Evolutionary conservation across 2,888 invertebrate genomes (phyloP), one percentile per base, ranked within the genome.

Genomic region (Diaphora mendica): DNA sequence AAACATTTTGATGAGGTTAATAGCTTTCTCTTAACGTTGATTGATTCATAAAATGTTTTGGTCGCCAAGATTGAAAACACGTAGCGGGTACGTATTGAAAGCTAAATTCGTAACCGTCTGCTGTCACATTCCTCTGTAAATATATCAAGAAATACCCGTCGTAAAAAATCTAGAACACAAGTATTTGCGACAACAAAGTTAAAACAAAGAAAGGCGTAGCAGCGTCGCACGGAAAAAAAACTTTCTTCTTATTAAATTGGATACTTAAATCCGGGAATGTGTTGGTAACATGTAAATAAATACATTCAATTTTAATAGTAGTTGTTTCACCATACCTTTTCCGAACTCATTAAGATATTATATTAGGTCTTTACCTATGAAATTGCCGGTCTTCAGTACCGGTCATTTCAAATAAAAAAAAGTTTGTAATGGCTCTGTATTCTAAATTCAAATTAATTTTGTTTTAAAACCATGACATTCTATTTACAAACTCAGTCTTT

Each of bases 181-280:
- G 68, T 71, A 68, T 69, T 55, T 69, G 76, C 80, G 82, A 79
- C 84, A 84, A 84, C 74, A 81, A 81, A 82, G 75, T 79, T 83
- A 68, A 73, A 33, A 33, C 76, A 48, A 76, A 73, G 68, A 78
- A 77, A 75, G 74, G 72, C 73, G 70, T 68, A 67, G 71, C 42
- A 64, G 20, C 23, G 8, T 23, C 51, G 51, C 44, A 75, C 73
- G 76, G 77, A 77, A 77, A 77, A 69, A 48, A 76, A 76, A 77
- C 76, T 79, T 71, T 70, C 48, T 71, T 72, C 73, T 79, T 82
- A 77, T 77, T 79, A 78, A 76, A 81, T 72, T 72, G 76, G 77
- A 35, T 20, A 62, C 1, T 26, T 26, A 26, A 17, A 30, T 15
- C 30, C 5, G 17, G 2, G 2, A 30, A 26, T 59, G 15, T 59